Percentiles rank a stretch among this genome's conserved stretches.
Conservation (phyloP, 1,140 invertebrate genomes). For the Dolichoris vasculosae region DNA sequence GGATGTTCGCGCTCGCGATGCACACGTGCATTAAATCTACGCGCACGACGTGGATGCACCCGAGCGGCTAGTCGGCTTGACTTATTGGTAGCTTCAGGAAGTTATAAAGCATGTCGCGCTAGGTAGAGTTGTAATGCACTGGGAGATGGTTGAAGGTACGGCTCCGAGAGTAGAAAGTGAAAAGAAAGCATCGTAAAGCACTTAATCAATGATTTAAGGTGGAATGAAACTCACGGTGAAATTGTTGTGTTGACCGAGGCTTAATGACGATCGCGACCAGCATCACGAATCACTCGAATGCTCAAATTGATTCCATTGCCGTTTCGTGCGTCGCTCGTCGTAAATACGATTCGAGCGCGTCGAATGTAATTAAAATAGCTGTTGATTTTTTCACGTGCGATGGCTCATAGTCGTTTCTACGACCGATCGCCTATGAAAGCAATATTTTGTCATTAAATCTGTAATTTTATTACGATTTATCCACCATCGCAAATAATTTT, state of each 20-base stretch:
- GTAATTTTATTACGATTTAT: neutral
- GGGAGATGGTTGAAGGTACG: neutral
- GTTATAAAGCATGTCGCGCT: constrained; percentile 27
- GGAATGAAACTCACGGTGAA: constrained; percentile 21
- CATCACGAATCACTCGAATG: neutral
- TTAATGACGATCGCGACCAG: constrained; percentile 12
- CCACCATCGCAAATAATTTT: neutral
- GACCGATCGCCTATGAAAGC: neutral
- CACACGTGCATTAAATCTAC: neutral
- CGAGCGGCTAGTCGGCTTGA: neutral
- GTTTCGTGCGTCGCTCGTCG: neutral
- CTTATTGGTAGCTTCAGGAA: constrained; percentile 45
- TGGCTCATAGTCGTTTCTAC: neutral
- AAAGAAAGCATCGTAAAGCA: constrained; percentile 38
- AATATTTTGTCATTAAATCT: neutral
- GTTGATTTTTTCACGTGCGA: neutral
- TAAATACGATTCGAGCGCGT: neutral
- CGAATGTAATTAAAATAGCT: constrained; percentile 17
- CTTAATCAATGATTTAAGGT: constrained; percentile 41
- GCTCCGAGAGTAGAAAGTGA: constrained; percentile 34
- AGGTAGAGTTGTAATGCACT: neutral
- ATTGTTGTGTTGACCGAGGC: constrained; percentile 17
- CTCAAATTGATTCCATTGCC: neutral
- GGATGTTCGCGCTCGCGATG: neutral
- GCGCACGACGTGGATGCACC: neutral